A percentile compares a stretch with the other conserved stretches of the same genome.
Evolutionary conservation across 2,888 invertebrate genomes (phyloP).

Genomic region (Xanthorhoe spadicearia): DNA sequence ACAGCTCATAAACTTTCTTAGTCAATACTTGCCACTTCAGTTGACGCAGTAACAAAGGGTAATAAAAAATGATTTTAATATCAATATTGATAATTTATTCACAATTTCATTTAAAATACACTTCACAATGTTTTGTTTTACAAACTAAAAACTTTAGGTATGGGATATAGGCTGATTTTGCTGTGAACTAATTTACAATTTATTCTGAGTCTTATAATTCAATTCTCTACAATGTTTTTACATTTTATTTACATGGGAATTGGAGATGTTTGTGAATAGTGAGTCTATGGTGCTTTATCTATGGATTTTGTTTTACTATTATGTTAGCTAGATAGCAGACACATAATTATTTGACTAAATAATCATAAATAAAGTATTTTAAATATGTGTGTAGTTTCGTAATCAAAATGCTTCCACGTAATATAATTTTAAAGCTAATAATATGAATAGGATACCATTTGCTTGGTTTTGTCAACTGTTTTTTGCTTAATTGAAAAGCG

Average conservation of each 20-base stretch:
- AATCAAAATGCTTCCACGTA: neutral
- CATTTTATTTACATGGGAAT: conserved; percentile 75
- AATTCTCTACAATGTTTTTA: conserved; percentile 73
- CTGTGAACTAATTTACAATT: conserved; percentile 75
- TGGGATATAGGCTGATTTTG: conserved; percentile 78
- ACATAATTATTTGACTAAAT: conserved; percentile 25
- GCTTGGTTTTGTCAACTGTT: neutral
- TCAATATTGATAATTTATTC: conserved; percentile 85
- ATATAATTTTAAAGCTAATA: neutral
- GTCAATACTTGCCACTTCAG: neutral
- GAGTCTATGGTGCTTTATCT: conserved; percentile 31
- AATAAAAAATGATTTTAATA: conserved; percentile 67
- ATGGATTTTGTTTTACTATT: conserved; percentile 7
- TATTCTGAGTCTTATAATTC: conserved; percentile 62
- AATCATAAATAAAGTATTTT: conserved; percentile 9
- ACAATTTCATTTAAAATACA: conserved; percentile 85
- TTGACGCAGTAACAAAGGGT: neutral
- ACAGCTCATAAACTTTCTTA: conserved; percentile 2
- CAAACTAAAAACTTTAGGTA: conserved; percentile 83
- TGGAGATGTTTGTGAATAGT: conserved; percentile 60
- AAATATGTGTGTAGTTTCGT: neutral
- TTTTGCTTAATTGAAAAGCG: neutral
- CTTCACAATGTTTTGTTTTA: conserved; percentile 83
- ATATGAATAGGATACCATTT: neutral
- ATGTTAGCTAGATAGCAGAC: conserved; percentile 12